A percentile compares a stretch with the other conserved stretches of the same genome.
These are phyloP conservation scores for Peromyscus californicus DNA, from an alignment of 2,113 vertebrate genomes.

Conservation along the genomic window DNA sequence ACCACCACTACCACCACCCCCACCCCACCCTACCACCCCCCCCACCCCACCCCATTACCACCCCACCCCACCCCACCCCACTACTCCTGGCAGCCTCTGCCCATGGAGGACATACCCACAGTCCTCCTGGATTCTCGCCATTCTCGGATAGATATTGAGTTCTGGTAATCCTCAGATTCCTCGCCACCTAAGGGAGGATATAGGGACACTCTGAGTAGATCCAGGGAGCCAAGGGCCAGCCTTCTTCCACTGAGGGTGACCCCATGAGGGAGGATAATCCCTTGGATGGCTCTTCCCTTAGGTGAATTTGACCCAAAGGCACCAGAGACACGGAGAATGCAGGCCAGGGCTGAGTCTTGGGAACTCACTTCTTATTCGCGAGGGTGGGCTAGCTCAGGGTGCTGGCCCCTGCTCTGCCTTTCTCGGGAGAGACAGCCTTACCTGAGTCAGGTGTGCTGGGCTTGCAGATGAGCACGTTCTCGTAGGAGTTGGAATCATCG, in stretches of 20 bases:
- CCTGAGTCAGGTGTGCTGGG: background rate
- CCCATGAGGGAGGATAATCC: fast-evolving
- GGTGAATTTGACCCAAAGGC: background rate
- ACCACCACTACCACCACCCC: too few relatives aligned
- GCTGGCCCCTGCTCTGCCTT: fast-evolving
- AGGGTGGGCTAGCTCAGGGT: fast-evolving
- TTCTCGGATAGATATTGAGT: slow-evolving; percentile 55
- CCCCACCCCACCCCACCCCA: background rate
- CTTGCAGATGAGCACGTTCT: slow-evolving; percentile 82
- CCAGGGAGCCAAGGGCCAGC: fast-evolving
- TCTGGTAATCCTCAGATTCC: slow-evolving; percentile 84
- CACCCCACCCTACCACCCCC: background rate
- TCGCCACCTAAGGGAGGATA: background rate
- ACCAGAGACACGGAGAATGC: fast-evolving
- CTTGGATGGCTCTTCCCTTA: background rate
- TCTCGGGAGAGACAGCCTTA: background rate
- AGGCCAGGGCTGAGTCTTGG: background rate
- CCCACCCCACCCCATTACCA: background rate
- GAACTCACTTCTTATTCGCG: too few relatives aligned
- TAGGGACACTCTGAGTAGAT: background rate
- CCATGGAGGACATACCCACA: background rate
- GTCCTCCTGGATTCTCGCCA: slow-evolving; percentile 78
- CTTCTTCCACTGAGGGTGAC: background rate
- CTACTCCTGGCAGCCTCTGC: fast-evolving
- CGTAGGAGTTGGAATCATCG: slow-evolving; percentile 84